Conservation (phyloP, 2,888 invertebrate species). For the Chymomyza fuscimana region DNA sequence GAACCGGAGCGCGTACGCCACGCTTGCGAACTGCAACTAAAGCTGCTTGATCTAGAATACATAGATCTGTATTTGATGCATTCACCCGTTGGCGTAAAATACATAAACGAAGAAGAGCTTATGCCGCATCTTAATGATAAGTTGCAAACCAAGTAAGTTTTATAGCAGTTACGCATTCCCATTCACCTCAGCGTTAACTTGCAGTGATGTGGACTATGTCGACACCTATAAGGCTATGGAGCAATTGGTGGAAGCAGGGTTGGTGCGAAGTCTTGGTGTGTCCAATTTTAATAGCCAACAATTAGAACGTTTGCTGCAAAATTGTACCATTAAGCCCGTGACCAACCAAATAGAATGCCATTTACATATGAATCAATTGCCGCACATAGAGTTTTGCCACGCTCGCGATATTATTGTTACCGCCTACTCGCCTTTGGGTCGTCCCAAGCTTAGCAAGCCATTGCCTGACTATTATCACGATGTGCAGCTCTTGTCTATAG, state of each 20-base stretch:
- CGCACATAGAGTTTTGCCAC: conserved; percentile 86
- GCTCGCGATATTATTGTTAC: conserved; percentile 83
- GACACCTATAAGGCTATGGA: conserved; percentile 91
- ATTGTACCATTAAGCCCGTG: conserved; percentile 84
- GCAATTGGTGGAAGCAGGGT: conserved; percentile 84
- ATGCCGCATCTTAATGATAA: conserved; percentile 52
- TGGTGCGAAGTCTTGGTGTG: conserved; percentile 88
- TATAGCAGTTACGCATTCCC: conserved; percentile 45
- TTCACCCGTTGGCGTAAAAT: conserved; percentile 86
- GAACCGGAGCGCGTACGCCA: conserved; percentile 57
- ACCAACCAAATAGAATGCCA: conserved; percentile 82
- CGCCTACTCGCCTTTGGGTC: conserved; percentile 88
- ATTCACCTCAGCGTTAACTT: not conserved
- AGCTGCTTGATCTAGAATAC: conserved; percentile 85
- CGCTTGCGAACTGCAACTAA: conserved; percentile 83
- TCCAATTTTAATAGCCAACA: conserved; percentile 92
- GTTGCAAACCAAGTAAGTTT: conserved; percentile 60
- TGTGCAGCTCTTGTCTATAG: conserved; percentile 80
- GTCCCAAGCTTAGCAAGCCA: conserved; percentile 79
- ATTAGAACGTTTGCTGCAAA: conserved; percentile 84
- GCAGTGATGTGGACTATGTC: conserved; percentile 84
- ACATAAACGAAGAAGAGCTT: conserved; percentile 62
- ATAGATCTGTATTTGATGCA: conserved; percentile 90
- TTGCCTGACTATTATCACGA: conserved; percentile 80
- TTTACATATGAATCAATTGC: conserved; percentile 85